Evolutionary conservation across 2,888 invertebrate species (phyloP), one percentile per base, ranked within the genome.

Genomic region (Campoletis raptor): DNA sequence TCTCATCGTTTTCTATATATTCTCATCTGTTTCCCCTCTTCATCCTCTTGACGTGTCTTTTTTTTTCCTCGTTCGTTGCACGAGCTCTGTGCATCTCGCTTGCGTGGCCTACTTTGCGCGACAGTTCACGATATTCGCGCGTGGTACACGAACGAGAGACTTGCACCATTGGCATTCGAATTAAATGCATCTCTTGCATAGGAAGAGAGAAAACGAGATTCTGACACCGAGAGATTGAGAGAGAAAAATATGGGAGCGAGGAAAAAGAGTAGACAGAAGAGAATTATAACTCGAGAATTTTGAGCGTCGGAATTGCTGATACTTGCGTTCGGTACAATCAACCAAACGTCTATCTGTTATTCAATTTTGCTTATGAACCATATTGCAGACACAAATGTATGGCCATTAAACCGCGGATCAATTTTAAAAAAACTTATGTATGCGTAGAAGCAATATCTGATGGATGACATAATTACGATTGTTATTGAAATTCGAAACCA

Each of bases 31-130:
- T 66, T 78, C 70, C 73, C 57, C 85, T 70, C 73, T 79, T 70
- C 40, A 76, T 72, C 64, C 67, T 57, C 81, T 67, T 48, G 80
- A 72, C 36, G 57, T 45, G 57, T 52, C 78, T 74, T 82, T 74
- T 80, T 80, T 81, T 79, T 79, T 83, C 48, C 73, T 82, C 78
- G 37, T 81, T 72, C 70, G 76, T 42, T 66, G 36, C 78, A 52
- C 52, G 40, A 37, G 36, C 57, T 69, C 45, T 52, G 69, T 61
- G 81, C 73, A 77, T 24, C 79, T 74, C 74, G 87, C 85, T 83
- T 70, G 73, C 80, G 88, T 88, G 89, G 87, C 89, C 89, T 89
- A 89, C 89, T 89, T 89, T 82, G 76, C 79, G 81, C 88, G 79
- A 88, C 83, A 85, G 81, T 83, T 74, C 83, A 69, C 83, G 83